Conservation (phyloP, 2,888 invertebrate genomes). For the Xylocampa areola region DNA sequence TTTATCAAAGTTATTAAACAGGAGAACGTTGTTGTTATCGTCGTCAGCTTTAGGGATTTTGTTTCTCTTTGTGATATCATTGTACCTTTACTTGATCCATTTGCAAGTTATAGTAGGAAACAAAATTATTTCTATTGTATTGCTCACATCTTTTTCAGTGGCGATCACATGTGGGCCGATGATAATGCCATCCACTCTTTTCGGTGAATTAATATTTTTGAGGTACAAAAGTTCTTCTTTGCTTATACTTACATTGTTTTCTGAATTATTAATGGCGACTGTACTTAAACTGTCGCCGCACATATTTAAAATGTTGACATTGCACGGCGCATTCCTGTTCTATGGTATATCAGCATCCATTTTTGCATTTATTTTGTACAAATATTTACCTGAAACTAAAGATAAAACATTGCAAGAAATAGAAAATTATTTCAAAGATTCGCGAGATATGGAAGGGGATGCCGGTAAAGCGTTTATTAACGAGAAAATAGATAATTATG, state of each 20-base stretch:
- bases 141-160: slow-evolving; percentile 71
- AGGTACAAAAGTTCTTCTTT: slow-evolving; percentile 69
- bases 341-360: slow-evolving; percentile 66
- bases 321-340: slow-evolving; percentile 72
- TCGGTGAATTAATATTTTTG: slow-evolving; percentile 73
- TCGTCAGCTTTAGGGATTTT: slow-evolving; percentile 67
- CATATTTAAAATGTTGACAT: slow-evolving; percentile 65
- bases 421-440: slow-evolving; percentile 65
- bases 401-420: slow-evolving; percentile 72
- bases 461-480: slow-evolving; percentile 57
- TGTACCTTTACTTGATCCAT: slow-evolving; percentile 71
- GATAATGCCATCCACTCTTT: slow-evolving; percentile 72
- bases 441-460: slow-evolving; percentile 49
- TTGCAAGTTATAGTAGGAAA: slow-evolving; percentile 64
- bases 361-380: slow-evolving; percentile 65
- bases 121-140: slow-evolving; percentile 64
- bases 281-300: slow-evolving; percentile 71
- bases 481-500: slow-evolving; percentile 42
- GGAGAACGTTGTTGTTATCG: slow-evolving; percentile 68
- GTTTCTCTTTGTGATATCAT: slow-evolving; percentile 70
- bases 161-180: slow-evolving; percentile 75
- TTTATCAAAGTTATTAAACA: slow-evolving; percentile 66
- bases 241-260: slow-evolving; percentile 65
- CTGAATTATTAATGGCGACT: slow-evolving; percentile 66
- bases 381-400: slow-evolving; percentile 71